A percentile compares a stretch with the other conserved stretches of the same genome.
Evolutionary conservation across 2,113 vertebrate genomes (phyloP).

Genomic region (Recurvirostra avosetta): DNA sequence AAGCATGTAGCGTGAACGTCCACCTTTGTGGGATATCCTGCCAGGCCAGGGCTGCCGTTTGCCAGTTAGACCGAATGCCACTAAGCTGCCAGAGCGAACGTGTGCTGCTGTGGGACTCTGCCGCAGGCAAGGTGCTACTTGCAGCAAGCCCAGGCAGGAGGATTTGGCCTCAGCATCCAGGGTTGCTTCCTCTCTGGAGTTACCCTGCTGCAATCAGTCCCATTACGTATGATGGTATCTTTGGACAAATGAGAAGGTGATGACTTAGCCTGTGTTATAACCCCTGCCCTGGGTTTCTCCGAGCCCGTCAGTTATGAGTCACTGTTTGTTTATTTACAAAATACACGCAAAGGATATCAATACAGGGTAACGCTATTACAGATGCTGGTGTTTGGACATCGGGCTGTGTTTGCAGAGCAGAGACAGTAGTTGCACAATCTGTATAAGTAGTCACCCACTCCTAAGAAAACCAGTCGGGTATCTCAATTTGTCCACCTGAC

Average conservation of each 20-base stretch:
- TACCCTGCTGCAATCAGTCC: background rate
- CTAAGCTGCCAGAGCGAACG: rapidly evolving
- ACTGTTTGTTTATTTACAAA: slow-evolving; percentile 20
- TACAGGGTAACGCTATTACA: background rate
- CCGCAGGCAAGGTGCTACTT: background rate
- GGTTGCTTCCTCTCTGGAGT: background rate
- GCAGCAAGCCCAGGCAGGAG: background rate
- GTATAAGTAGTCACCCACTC: background rate
- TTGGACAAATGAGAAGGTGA: background rate
- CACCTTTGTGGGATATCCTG: background rate
- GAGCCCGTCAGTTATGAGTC: background rate
- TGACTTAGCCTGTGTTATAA: background rate
- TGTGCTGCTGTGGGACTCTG: background rate
- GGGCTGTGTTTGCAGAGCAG: background rate
- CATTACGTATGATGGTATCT: background rate
- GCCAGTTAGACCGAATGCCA: background rate
- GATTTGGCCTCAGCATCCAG: background rate
- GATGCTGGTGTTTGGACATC: background rate
- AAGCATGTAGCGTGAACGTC: rapidly evolving
- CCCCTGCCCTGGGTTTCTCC: background rate
- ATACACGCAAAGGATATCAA: rapidly evolving
- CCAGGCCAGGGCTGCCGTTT: background rate
- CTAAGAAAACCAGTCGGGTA: background rate
- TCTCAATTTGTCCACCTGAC: background rate
- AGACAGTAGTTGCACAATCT: background rate